These are phyloP conservation scores for Hemiscyllium ocellatum DNA, from an alignment of 2,113 vertebrate genomes.

Conservation along the genomic window DNA sequence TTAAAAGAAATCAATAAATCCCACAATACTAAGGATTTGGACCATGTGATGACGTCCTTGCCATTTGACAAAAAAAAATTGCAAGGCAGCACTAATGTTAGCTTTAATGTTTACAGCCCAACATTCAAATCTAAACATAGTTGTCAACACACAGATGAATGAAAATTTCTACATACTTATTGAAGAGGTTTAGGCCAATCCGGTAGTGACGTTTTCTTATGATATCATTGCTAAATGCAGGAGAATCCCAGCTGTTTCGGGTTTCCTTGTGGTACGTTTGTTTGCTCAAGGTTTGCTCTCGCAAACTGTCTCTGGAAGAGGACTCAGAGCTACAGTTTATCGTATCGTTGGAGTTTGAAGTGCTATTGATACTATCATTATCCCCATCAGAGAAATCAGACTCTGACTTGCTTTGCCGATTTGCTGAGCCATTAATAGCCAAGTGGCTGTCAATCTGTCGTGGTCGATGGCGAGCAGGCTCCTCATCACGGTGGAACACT, in stretches of 20 bases:
- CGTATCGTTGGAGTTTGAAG: slow-evolving; percentile 95
- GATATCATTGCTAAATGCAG: slow-evolving; percentile 91
- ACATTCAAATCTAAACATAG: neutral
- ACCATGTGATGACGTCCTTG: neutral
- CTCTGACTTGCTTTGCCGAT: slow-evolving; percentile 90
- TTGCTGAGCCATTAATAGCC: slow-evolving; percentile 83
- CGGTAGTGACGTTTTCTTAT: slow-evolving; percentile 93
- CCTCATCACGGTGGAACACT: slow-evolving; percentile 73
- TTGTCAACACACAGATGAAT: neutral
- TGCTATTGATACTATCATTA: slow-evolving; percentile 96
- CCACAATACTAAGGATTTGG: neutral
- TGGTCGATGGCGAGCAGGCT: slow-evolving; percentile 62
- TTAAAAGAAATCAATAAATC: neutral
- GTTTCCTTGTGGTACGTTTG: slow-evolving; percentile 97
- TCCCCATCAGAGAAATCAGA: slow-evolving; percentile 92
- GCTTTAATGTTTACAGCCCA: neutral
- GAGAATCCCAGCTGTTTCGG: slow-evolving; percentile 95
- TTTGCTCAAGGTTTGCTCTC: slow-evolving; percentile 91
- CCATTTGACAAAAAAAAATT: neutral
- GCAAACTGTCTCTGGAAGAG: slow-evolving; percentile 84
- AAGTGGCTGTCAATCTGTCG: slow-evolving; percentile 80
- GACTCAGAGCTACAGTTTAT: slow-evolving; percentile 97
- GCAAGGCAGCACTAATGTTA: neutral
- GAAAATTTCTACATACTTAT: slow-evolving; percentile 68
- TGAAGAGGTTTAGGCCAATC: slow-evolving; percentile 94